Evolutionary conservation across 2,113 vertebrate genomes (phyloP).

Genomic region (Herpetotheres cachinnans): DNA sequence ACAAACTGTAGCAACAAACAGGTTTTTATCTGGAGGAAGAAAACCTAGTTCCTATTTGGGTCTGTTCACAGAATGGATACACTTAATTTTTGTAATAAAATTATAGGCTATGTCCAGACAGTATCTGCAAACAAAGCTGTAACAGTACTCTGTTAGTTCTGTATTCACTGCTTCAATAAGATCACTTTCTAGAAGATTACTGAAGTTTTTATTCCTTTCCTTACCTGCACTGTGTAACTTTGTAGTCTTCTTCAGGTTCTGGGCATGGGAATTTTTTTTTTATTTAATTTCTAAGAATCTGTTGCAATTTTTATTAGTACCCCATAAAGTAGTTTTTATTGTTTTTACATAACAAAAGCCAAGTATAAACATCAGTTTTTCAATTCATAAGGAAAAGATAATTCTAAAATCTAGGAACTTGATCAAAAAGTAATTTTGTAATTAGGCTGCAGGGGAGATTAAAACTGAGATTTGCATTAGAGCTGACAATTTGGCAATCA

Average conservation of each 20-base stretch:
- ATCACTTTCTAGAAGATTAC: neutral
- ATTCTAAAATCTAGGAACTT: neutral
- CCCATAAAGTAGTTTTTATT: neutral
- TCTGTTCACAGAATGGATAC: neutral
- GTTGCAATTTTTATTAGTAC: neutral
- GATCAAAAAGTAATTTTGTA: slow-evolving; percentile 39
- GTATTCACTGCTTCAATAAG: neutral
- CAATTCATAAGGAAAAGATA: neutral
- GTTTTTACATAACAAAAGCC: neutral
- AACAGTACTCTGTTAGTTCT: neutral
- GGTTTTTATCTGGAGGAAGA: neutral
- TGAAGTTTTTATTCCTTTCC: neutral
- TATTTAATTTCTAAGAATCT: neutral
- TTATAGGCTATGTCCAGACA: no score
- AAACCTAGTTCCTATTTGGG: neutral
- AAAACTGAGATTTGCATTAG: slow-evolving; percentile 45
- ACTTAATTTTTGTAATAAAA: neutral
- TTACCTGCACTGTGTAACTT: neutral
- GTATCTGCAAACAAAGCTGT: neutral
- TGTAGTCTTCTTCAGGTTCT: neutral
- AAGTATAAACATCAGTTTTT: neutral
- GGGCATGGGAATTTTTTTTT: neutral
- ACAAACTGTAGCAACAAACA: neutral
- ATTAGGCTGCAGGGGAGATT: slow-evolving; percentile 46
- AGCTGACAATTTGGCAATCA: slow-evolving; percentile 67